Evolutionary conservation across 2,888 invertebrate species (phyloP).

Genomic region (Melieria omissa): DNA sequence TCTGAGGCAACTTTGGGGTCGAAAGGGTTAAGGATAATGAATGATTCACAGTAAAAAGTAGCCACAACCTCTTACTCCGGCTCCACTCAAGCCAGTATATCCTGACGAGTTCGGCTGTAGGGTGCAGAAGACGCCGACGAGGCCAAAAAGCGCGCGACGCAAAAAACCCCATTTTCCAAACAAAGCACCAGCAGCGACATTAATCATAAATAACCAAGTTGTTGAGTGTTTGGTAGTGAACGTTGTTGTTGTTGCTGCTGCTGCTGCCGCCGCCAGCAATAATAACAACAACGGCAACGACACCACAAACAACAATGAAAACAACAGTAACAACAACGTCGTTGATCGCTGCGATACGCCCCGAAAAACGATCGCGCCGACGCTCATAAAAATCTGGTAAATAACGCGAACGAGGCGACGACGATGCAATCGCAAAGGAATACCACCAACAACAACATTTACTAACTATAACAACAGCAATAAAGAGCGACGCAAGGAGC

Average conservation of each 20-base stretch:
- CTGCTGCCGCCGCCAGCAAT: too few relatives aligned
- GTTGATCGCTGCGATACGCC: background rate
- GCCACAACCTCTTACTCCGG: too few relatives aligned
- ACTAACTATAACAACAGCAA: conserved; percentile 13
- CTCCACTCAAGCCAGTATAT: too few relatives aligned
- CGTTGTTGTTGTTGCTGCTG: conserved; percentile 32
- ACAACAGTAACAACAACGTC: conserved; percentile 7
- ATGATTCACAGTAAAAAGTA: background rate
- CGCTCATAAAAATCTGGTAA: background rate
- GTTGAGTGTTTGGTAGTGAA: conserved; percentile 54
- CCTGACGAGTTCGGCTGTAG: background rate
- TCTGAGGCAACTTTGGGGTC: too few relatives aligned
- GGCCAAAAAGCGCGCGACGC: background rate
- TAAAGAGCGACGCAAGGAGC: background rate
- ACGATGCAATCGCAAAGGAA: conserved; percentile 12
- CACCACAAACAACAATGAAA: conserved; percentile 10
- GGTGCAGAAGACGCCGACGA: background rate
- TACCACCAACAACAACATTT: conserved; percentile 16
- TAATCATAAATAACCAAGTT: conserved; percentile 63
- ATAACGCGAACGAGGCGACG: conserved; percentile 17
- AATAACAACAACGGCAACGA: conserved; percentile 29
- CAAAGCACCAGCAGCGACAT: conserved; percentile 49
- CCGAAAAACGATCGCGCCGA: conserved; percentile 5
- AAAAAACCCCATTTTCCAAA: conserved; percentile 40
- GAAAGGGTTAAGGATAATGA: background rate